A percentile compares a stretch with the other conserved stretches of the same genome.
Evolutionary conservation across 2,797 vertebrate species (phyloP).

Genomic region (Argyrosomus regius): DNA sequence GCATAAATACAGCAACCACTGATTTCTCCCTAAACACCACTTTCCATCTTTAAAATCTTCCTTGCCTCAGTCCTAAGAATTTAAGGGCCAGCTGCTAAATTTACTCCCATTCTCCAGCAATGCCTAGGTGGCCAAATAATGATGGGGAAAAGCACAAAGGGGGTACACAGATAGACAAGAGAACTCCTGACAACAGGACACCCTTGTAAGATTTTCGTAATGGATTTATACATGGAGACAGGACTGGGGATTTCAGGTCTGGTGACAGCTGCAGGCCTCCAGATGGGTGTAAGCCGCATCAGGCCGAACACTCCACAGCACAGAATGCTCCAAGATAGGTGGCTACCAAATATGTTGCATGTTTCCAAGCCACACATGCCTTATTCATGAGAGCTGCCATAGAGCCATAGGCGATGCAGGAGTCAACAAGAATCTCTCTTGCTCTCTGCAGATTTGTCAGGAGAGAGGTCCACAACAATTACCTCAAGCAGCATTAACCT

Average conservation of each 20-base stretch:
- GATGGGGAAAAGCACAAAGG: slow-evolving; percentile 29
- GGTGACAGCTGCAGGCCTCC: slow-evolving; percentile 67
- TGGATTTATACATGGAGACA: slow-evolving; percentile 20
- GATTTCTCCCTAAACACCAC: slow-evolving; percentile 20
- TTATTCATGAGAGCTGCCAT: slow-evolving; percentile 82
- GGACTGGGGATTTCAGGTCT: slow-evolving; percentile 41
- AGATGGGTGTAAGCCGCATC: slow-evolving; percentile 65
- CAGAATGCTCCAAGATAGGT: slow-evolving; percentile 71
- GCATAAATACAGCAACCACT: slow-evolving; percentile 12
- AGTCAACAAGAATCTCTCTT: slow-evolving; percentile 65
- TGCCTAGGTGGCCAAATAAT: slow-evolving; percentile 25
- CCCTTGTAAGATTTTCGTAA: slow-evolving; percentile 4
- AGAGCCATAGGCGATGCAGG: slow-evolving; percentile 62
- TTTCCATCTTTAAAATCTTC: slow-evolving; percentile 13
- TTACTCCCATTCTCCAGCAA: not conserved
- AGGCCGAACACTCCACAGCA: slow-evolving; percentile 39
- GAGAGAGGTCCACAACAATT: slow-evolving; percentile 80
- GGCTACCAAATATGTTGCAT: slow-evolving; percentile 77
- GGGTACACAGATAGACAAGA: not conserved
- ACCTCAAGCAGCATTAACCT: slow-evolving; percentile 82
- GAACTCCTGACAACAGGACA: slow-evolving; percentile 3
- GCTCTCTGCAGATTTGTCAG: slow-evolving; percentile 69
- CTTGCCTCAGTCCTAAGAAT: not conserved
- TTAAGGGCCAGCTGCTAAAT: slow-evolving; percentile 1
- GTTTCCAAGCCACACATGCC: slow-evolving; percentile 67